These are phyloP conservation scores for Chrysopa pallens DNA, from an alignment of 1,140 invertebrate genomes.

Conservation along the genomic window DNA sequence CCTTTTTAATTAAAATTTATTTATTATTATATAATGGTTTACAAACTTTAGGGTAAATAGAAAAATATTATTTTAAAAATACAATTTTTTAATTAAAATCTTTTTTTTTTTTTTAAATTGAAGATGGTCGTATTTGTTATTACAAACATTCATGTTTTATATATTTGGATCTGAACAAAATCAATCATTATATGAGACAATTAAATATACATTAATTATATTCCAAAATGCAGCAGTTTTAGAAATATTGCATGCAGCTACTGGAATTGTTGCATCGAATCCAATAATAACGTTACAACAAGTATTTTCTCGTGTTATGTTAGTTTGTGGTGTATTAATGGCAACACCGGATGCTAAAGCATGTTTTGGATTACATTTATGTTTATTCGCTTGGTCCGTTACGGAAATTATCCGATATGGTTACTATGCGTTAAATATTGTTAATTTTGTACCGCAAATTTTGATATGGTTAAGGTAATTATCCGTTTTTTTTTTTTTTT, in stretches of 20 bases:
- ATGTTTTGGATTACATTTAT: constrained; percentile 53
- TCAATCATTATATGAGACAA: constrained; percentile 42
- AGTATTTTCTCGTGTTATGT: constrained; percentile 74
- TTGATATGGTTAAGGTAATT: constrained; percentile 54
- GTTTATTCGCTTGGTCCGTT: constrained; percentile 76
- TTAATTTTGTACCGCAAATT: constrained; percentile 52
- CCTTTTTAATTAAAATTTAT: constrained; percentile 24
- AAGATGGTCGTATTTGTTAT: constrained; percentile 58
- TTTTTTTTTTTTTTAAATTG: constrained; percentile 3
- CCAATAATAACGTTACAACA: constrained; percentile 67
- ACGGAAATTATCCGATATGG: constrained; percentile 90
- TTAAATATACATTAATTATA: constrained; percentile 49
- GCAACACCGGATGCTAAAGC: constrained; percentile 41
- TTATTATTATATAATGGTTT: constrained; percentile 32
- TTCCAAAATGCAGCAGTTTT: constrained; percentile 83
- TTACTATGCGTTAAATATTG: constrained; percentile 72
- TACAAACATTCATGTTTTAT: constrained; percentile 37
- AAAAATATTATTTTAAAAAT: constrained; percentile 12
- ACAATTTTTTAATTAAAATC: constrained; percentile 18
- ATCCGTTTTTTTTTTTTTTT: background rate
- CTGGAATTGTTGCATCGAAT: constrained; percentile 69
- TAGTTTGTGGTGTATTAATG: constrained; percentile 69
- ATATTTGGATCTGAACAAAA: constrained; percentile 17
- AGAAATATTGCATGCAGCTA: constrained; percentile 67
- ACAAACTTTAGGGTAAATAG: constrained; percentile 30